These are phyloP conservation scores for Pristionchus exspectatus DNA, from an alignment of 2,888 invertebrate species.

Conservation along the genomic window DNA sequence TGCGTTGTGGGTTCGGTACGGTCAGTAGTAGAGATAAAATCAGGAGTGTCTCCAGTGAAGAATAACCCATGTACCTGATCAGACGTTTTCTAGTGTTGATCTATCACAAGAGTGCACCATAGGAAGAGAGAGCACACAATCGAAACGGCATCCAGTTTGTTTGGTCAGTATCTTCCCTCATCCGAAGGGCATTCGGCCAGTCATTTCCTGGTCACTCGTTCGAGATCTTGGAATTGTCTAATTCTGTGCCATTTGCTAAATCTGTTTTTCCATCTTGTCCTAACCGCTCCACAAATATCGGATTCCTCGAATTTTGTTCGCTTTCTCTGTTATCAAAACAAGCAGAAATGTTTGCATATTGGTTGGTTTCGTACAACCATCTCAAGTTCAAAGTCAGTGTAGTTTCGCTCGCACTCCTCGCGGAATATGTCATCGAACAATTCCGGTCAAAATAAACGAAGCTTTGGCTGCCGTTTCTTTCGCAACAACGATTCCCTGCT, in stretches of 20 bases:
- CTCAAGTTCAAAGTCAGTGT: too few species aligned
- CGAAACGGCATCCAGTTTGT: conserved; percentile 9
- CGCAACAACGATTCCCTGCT: too few species aligned
- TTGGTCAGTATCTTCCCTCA: not conserved
- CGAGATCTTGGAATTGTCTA: not conserved
- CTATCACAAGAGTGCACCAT: not conserved
- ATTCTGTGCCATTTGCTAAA: not conserved
- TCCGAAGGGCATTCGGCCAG: not conserved
- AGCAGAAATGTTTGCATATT: not conserved
- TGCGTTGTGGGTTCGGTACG: not conserved
- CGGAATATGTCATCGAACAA: too few species aligned
- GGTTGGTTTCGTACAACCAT: too few species aligned
- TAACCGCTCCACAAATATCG: too few species aligned
- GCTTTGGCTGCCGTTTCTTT: too few species aligned
- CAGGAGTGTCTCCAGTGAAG: not conserved
- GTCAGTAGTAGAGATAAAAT: not conserved
- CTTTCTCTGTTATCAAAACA: not conserved
- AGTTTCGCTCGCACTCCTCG: too few species aligned
- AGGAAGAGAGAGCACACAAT: not conserved
- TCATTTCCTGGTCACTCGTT: not conserved
- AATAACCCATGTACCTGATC: not conserved
- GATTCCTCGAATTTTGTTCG: not conserved
- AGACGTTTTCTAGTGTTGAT: not conserved
- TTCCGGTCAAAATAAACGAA: too few species aligned
- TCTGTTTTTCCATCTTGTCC: not conserved